Evolutionary conservation across 2,888 invertebrate species (phyloP).

Genomic region (Nebria brevicollis): DNA sequence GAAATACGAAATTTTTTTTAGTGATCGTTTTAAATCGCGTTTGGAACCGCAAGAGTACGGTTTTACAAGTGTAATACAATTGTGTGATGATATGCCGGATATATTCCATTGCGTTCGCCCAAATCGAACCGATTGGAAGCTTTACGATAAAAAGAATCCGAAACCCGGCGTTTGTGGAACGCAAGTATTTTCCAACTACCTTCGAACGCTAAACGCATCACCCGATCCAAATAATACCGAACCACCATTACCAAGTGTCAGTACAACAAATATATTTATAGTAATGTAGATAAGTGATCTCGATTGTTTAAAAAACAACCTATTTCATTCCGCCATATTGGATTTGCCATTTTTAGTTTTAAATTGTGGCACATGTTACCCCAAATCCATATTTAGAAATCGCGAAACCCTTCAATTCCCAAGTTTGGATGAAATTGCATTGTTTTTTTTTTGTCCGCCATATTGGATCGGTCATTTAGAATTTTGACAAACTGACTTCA

Average conservation of each 20-base stretch:
- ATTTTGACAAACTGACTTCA: too few relatives aligned
- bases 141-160: conserved; percentile 57
- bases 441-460: too few relatives aligned
- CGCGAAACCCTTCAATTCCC: too few relatives aligned
- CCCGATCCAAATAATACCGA: conserved; percentile 27
- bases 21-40: conserved; percentile 53
- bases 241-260: conserved; percentile 48
- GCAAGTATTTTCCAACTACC: conserved; percentile 22
- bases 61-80: conserved; percentile 55
- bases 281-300: background rate
- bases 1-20: conserved; percentile 48
- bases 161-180: conserved; percentile 49
- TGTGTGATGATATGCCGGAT: conserved; percentile 56
- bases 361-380: too few relatives aligned
- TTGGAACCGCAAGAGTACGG: conserved; percentile 56
- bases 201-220: background rate
- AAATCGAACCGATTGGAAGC: conserved; percentile 56
- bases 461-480: too few relatives aligned
- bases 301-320: background rate
- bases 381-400: too few relatives aligned
- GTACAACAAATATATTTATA: background rate
- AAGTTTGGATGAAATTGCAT: too few relatives aligned
- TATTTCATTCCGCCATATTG: too few relatives aligned
- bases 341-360: too few relatives aligned
- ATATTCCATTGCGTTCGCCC: conserved; percentile 57